A percentile compares a stretch with the other conserved stretches of the same genome.
These are phyloP conservation scores for Montifringilla adamsi DNA, from an alignment of 2,113 vertebrate species.

Conservation along the genomic window DNA sequence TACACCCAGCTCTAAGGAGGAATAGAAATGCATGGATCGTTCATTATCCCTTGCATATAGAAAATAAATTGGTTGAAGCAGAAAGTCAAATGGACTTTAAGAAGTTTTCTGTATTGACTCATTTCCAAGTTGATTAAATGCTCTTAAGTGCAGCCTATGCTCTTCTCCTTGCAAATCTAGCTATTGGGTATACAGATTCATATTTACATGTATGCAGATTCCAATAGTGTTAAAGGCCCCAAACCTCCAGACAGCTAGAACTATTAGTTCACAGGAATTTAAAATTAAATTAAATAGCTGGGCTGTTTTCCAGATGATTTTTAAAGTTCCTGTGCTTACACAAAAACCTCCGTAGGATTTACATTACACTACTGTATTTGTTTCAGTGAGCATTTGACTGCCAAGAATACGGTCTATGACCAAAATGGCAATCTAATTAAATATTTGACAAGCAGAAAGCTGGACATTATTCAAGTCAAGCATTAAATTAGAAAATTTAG, in stretches of 20 bases:
- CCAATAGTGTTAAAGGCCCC: neutral
- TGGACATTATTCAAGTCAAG: slow-evolving; percentile 71
- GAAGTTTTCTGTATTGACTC: slow-evolving; percentile 42
- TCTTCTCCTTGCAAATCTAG: neutral
- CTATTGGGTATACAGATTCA: neutral
- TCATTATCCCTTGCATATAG: slow-evolving; percentile 10
- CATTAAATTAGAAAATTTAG: slow-evolving; percentile 69
- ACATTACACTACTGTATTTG: slow-evolving; percentile 11
- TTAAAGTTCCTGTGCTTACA: slow-evolving; percentile 30
- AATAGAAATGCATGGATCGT: neutral
- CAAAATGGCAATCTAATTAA: slow-evolving; percentile 59
- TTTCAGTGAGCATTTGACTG: slow-evolving; percentile 40
- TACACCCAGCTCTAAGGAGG: neutral
- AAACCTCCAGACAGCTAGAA: slow-evolving; percentile 9
- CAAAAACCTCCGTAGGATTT: slow-evolving; percentile 25
- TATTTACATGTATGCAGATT: neutral
- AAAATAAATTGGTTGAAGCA: slow-evolving; percentile 45
- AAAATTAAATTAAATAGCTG: slow-evolving; percentile 56
- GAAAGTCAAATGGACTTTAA: slow-evolving; percentile 43
- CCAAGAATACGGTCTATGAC: slow-evolving; percentile 53
- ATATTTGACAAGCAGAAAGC: slow-evolving; percentile 47
- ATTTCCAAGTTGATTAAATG: slow-evolving; percentile 40
- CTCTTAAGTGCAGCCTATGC: neutral
- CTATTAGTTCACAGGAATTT: slow-evolving; percentile 27
- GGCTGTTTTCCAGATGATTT: slow-evolving; percentile 65